These are phyloP conservation scores for Baccha elongata DNA, from an alignment of 2,888 invertebrate genomes.

Conservation along the genomic window DNA sequence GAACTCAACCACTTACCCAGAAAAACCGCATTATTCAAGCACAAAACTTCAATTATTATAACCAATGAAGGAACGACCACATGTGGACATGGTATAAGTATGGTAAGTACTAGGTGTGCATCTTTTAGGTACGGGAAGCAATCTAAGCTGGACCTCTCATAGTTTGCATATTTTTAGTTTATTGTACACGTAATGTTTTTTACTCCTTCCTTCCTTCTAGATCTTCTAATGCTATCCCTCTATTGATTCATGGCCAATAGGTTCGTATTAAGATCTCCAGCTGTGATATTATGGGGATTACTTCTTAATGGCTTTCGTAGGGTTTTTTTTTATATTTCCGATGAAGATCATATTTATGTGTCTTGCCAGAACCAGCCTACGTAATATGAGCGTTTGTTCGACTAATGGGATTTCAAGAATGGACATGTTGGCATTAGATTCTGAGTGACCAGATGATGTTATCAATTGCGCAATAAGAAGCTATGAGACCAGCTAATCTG, in stretches of 20 bases:
- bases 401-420: conserved; percentile 28
- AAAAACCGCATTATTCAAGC: conserved; percentile 41
- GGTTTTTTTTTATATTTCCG: conserved; percentile 5
- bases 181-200: conserved; percentile 43
- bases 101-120: conserved; percentile 2
- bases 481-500: too few species aligned
- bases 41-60: conserved; percentile 58
- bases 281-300: conserved; percentile 58
- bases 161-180: conserved; percentile 64
- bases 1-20: conserved; percentile 33
- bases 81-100: conserved; percentile 33
- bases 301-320: conserved; percentile 45
- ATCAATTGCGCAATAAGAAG: conserved; percentile 34
- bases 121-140: conserved; percentile 29
- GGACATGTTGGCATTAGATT: conserved; percentile 24
- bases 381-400: background rate
- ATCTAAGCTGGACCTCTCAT: conserved; percentile 51
- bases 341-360: conserved; percentile 13
- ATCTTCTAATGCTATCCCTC: conserved; percentile 36
- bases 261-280: conserved; percentile 58
- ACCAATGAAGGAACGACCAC: conserved; percentile 31
- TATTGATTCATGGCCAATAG: conserved; percentile 56
- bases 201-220: conserved; percentile 31
- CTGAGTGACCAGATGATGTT: conserved; percentile 50
- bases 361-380: background rate